Evolutionary conservation across 2,888 invertebrate genomes (phyloP), one percentile per base, ranked within the genome.

Genomic region (Meiosimyza decipiens): DNA sequence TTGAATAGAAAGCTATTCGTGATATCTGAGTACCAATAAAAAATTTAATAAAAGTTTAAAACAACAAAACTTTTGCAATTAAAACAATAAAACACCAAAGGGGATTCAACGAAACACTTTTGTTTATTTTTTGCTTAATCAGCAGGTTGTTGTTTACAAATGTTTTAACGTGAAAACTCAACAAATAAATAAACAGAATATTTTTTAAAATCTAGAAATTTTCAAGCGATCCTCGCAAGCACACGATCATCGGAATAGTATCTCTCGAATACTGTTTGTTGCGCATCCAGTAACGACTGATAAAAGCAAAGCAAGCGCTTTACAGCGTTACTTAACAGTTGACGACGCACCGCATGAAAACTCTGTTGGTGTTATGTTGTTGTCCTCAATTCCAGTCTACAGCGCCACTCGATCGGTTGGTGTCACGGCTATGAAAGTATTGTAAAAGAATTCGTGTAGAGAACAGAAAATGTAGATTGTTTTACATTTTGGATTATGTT

Each of bases 81-180:
- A 40, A 40, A 40, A 40, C 1, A n/a, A 54, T n/a, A 18, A 54
- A 54, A 64, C 54, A 33, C n/a, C 13, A 15, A 28, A 13, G 3
- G 22, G 22, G 33, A 51, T 64, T 22, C 6, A 51, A 51, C 28
- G 33, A 16, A 60, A 50, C 33, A 52, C 49, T 50, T 59, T 68
- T 59, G 68, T 68, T 68, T 68, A 57, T 28, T 47, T 60, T 59
- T 49, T 15, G 52, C 52, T 47, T 6, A 70, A 59, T 52, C 66
- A 54, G 66, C 72, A 67, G 72, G 67, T 71, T 52, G 51, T 62
- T 70, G 72, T 72, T 71, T 71, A 66, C 72, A 71, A 22, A 33
- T 52, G 47, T 18, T 72, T 72, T 60, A 54, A 28, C 13, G 40
- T 54, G 57, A 65, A 49, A 15, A n/a, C 22, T 50, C 33, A 33